Conservation (phyloP, 2,888 invertebrate genomes). For the Agrotis puta region DNA sequence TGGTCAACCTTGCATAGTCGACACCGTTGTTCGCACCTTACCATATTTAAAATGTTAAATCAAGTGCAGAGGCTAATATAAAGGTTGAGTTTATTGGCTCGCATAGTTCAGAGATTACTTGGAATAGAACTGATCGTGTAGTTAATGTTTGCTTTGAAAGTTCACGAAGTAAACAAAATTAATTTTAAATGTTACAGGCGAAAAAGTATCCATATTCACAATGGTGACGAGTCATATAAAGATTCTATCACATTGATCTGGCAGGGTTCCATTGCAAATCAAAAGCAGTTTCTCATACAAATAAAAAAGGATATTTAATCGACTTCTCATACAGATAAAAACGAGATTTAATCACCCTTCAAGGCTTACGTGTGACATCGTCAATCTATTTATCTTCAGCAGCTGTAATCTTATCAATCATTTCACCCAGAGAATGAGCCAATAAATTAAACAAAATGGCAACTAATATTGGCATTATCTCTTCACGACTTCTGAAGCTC, state of each 20-base stretch:
- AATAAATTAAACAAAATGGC: constrained; percentile 9
- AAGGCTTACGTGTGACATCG: background rate
- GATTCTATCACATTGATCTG: background rate
- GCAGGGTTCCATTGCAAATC: background rate
- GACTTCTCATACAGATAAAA: background rate
- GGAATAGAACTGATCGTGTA: constrained; percentile 6
- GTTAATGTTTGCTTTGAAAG: background rate
- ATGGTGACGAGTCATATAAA: background rate
- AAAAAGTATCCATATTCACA: no score
- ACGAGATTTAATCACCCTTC: background rate
- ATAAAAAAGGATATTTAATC: background rate
- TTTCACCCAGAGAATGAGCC: background rate
- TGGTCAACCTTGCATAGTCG: constrained; percentile 78
- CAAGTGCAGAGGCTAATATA: constrained; percentile 38
- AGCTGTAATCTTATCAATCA: background rate
- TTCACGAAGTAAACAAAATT: background rate
- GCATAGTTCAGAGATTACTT: constrained; percentile 22
- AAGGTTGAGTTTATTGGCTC: constrained; percentile 25
- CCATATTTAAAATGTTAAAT: constrained; percentile 58
- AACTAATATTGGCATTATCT: constrained; percentile 30
- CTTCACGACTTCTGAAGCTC: constrained; percentile 17
- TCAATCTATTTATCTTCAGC: constrained; percentile 10
- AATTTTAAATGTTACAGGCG: background rate
- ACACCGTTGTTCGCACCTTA: constrained; percentile 52
- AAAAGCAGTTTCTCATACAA: background rate